Evolutionary conservation across 35 echinoderm and acorn worm genomes (phyloP).

Genomic region (Antedon bifida): DNA sequence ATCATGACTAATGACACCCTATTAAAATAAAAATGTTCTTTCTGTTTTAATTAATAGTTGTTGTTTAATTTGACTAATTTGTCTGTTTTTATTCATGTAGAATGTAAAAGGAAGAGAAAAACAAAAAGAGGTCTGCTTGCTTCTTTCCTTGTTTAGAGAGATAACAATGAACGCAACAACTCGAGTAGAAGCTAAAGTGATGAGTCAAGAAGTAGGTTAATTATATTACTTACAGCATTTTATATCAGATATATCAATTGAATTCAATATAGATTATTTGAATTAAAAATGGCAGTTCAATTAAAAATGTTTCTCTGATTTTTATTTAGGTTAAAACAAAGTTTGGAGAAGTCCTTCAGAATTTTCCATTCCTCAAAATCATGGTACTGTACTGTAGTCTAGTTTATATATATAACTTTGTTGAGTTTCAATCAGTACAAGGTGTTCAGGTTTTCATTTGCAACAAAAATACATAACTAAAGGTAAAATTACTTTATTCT

Average conservation of each 20-base stretch:
- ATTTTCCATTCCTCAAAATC: neutral
- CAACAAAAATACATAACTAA: too few species aligned
- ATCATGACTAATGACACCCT: too few species aligned
- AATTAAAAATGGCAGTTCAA: neutral
- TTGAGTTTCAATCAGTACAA: too few species aligned
- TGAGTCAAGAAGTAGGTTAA: neutral
- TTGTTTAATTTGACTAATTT: too few species aligned
- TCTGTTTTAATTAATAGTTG: neutral
- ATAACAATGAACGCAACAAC: conserved; percentile 4
- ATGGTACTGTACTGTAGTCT: neutral
- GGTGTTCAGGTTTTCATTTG: too few species aligned
- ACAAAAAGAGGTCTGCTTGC: neutral
- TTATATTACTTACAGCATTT: neutral
- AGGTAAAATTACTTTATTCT: neutral
- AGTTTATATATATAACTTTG: too few species aligned
- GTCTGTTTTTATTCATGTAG: neutral
- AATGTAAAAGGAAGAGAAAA: neutral
- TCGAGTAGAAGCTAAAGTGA: neutral
- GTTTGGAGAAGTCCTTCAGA: neutral
- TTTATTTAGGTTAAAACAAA: neutral
- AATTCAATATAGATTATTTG: too few species aligned
- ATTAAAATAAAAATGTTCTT: too few species aligned
- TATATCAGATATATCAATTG: too few species aligned
- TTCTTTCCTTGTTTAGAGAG: conserved; percentile 6
- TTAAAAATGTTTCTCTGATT: neutral